Evolutionary conservation across 2,113 vertebrate genomes (phyloP).

Genomic region (Hemibagrus wyckioides): DNA sequence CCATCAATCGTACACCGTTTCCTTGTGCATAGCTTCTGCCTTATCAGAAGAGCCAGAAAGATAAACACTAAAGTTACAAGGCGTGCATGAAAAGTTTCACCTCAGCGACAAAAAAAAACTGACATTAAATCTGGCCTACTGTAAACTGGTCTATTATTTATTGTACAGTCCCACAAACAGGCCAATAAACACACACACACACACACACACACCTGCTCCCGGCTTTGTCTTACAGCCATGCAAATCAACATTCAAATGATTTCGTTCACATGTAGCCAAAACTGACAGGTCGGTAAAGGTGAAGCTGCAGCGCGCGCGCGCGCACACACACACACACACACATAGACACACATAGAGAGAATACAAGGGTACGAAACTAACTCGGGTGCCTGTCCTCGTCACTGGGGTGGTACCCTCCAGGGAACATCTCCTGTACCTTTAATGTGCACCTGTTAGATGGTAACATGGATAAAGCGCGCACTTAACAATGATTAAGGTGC

Average conservation of each 20-base stretch:
- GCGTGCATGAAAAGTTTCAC: no score
- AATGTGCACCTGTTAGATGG: neutral
- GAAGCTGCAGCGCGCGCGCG: neutral
- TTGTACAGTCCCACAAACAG: neutral
- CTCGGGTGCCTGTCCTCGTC: neutral
- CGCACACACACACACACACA: constrained; percentile 6
- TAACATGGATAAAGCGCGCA: neutral
- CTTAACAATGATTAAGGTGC: neutral
- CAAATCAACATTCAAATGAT: constrained; percentile 74
- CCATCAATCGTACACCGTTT: neutral
- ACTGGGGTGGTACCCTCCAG: neutral
- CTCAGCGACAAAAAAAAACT: no score
- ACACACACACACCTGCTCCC: constrained; percentile 26
- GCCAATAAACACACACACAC: constrained; percentile 5
- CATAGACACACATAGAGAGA: neutral
- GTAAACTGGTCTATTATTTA: neutral
- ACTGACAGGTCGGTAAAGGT: constrained; percentile 44
- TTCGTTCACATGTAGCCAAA: constrained; percentile 34
- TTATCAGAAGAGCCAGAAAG: no score
- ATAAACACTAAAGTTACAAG: no score
- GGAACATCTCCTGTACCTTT: neutral
- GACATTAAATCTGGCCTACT: neutral
- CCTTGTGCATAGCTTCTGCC: neutral
- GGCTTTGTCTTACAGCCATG: constrained; percentile 53
- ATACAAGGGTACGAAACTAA: neutral